A percentile compares a stretch with the other conserved stretches of the same genome.
phyloP scores from a whole-genome alignment of 2,888 invertebrate species.

The Drosophila testacea region DNA sequence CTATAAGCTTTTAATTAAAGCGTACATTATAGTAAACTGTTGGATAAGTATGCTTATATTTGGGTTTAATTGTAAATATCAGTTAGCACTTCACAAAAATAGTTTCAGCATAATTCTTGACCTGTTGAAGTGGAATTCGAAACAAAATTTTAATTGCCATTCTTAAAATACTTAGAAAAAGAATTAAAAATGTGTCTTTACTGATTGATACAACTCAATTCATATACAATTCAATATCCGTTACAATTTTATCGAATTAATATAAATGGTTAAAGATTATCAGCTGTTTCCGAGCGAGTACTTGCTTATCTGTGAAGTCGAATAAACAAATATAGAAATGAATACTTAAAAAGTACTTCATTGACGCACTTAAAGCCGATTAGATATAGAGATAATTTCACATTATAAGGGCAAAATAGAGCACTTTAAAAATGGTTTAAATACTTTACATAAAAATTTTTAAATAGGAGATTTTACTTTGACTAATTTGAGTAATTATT shows the following conservation, averaged over 20 bases:
- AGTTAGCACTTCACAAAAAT: too few species aligned
- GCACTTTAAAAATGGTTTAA: neutral
- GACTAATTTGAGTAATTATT: too few species aligned
- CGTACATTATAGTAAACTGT: neutral
- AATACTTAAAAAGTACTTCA: neutral
- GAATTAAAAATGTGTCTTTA: too few species aligned
- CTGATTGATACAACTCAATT: too few species aligned
- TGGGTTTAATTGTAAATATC: neutral
- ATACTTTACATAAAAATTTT: neutral
- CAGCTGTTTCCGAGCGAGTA: neutral
- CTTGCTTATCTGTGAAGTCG: slow-evolving; percentile 2
- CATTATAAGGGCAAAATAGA: neutral
- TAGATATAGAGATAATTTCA: slow-evolving; percentile 4
- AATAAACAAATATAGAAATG: neutral
- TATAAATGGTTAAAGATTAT: neutral
- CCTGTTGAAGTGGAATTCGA: too few species aligned
- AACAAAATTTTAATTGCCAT: too few species aligned
- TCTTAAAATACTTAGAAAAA: too few species aligned
- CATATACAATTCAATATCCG: slow-evolving; percentile 1
- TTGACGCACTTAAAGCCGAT: slow-evolving; percentile 14
- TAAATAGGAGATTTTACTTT: too few species aligned
- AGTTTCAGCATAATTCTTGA: too few species aligned
- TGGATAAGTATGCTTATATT: neutral
- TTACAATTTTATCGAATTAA: neutral
- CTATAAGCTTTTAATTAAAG: neutral